Conservation (phyloP, 2,113 vertebrate genomes). For the Grallaria varia region DNA sequence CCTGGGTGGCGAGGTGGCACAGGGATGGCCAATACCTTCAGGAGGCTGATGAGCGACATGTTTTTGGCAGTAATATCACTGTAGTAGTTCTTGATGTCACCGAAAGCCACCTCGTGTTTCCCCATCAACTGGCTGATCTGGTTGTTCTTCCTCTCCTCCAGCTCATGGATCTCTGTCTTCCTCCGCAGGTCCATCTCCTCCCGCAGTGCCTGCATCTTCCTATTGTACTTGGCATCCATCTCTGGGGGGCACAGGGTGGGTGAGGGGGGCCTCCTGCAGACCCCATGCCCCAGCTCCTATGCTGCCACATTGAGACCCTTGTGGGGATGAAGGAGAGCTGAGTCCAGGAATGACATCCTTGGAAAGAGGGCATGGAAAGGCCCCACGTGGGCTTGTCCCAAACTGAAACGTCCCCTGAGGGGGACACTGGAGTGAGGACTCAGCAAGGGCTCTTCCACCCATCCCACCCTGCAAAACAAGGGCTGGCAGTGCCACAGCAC, state of each 20-base stretch:
- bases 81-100: constrained; percentile 82
- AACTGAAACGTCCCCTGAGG: background rate
- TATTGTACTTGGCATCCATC: constrained; percentile 77
- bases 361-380: background rate
- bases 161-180: constrained; percentile 79
- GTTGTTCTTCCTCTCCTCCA: constrained; percentile 83
- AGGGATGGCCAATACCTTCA: constrained; percentile 75
- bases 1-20: background rate
- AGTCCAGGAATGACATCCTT: background rate
- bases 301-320: background rate
- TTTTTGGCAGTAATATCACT: constrained; percentile 77
- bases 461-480: background rate
- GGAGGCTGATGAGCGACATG: constrained; percentile 74
- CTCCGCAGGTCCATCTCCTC: constrained; percentile 80
- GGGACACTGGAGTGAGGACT: background rate
- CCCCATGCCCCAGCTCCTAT: background rate
- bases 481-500: background rate
- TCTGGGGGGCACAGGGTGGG: constrained; percentile 71
- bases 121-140: constrained; percentile 79
- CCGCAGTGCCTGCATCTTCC: constrained; percentile 77
- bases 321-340: background rate
- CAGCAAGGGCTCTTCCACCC: background rate
- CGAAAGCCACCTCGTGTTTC: constrained; percentile 79
- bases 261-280: background rate
- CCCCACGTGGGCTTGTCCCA: background rate